Evolutionary conservation across 2,888 invertebrate species (phyloP).

Genomic region (Dione vanillae): DNA sequence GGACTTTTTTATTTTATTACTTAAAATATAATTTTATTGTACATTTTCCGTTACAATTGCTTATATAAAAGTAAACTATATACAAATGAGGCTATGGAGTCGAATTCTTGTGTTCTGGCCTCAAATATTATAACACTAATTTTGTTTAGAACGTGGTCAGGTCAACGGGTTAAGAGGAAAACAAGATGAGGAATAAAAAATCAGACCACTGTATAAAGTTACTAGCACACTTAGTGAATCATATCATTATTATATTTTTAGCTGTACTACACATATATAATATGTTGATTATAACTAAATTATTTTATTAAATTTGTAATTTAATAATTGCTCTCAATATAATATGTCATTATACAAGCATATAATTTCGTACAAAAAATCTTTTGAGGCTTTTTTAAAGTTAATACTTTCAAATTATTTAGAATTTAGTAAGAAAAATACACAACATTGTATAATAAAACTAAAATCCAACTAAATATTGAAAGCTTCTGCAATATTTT

Average conservation of each 20-base stretch:
- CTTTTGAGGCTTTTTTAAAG: not conserved
- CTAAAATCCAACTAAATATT: slow-evolving; percentile 1
- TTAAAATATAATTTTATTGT: not conserved
- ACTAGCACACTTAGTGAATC: slow-evolving; percentile 49
- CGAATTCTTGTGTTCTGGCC: slow-evolving; percentile 49
- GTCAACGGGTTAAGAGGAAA: slow-evolving; percentile 69
- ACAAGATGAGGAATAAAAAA: slow-evolving; percentile 53
- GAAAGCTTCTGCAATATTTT: slow-evolving; percentile 38
- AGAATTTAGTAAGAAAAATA: not conserved
- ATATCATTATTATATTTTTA: slow-evolving; percentile 12
- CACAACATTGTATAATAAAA: not conserved
- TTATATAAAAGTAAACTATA: not conserved
- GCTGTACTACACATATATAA: too few relatives aligned
- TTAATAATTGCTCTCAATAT: not conserved
- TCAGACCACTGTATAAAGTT: slow-evolving; percentile 48
- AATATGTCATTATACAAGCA: not conserved
- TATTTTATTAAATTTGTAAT: too few relatives aligned
- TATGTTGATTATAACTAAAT: too few relatives aligned
- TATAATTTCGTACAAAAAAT: not conserved
- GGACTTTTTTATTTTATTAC: not conserved
- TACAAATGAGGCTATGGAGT: slow-evolving; percentile 65
- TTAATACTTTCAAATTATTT: not conserved
- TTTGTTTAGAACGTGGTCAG: slow-evolving; percentile 52
- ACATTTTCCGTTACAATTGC: not conserved
- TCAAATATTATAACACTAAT: slow-evolving; percentile 43